Percentiles rank a stretch among this genome's conserved stretches.
Conservation (phyloP, 2,797 vertebrate genomes). For the Eospalax fontanierii region DNA sequence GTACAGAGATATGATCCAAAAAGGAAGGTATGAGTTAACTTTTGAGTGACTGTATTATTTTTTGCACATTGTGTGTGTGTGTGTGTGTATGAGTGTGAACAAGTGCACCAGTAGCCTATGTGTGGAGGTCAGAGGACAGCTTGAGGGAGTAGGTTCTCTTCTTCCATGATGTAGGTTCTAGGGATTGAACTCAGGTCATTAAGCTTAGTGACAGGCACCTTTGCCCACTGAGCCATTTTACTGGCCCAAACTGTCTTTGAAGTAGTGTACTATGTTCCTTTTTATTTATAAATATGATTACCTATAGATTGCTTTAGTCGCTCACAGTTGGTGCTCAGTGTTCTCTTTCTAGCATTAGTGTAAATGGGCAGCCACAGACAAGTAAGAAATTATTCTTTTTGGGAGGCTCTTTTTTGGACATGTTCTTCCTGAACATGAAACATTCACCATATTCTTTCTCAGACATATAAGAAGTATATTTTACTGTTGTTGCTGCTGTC, state of each 20-base stretch:
- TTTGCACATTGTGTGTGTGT: too few relatives aligned
- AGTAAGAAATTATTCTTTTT: slow-evolving; percentile 55
- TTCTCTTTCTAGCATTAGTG: slow-evolving; percentile 16
- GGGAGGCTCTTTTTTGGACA: slow-evolving; percentile 35
- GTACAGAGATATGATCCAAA: slow-evolving; percentile 8
- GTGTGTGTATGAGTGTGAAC: background rate
- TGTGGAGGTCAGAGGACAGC: background rate
- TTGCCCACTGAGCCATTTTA: background rate
- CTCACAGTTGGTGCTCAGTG: background rate
- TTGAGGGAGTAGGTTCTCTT: background rate
- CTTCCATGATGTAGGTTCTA: background rate
- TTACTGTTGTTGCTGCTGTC: background rate
- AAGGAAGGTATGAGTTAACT: background rate
- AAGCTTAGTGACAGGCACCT: background rate
- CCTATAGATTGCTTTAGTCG: background rate
- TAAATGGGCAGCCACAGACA: slow-evolving; percentile 40
- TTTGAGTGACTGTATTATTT: background rate
- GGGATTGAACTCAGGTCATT: background rate
- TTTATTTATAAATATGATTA: slow-evolving; percentile 23
- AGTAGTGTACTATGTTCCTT: background rate
- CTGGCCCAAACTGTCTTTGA: background rate
- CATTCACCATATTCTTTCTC: slow-evolving; percentile 26
- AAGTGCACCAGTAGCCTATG: background rate
- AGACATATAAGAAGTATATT: background rate
- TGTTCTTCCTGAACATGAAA: slow-evolving; percentile 35